phyloP scores from a whole-genome alignment of 2,113 vertebrate genomes.

The Maccullochella peelii region DNA sequence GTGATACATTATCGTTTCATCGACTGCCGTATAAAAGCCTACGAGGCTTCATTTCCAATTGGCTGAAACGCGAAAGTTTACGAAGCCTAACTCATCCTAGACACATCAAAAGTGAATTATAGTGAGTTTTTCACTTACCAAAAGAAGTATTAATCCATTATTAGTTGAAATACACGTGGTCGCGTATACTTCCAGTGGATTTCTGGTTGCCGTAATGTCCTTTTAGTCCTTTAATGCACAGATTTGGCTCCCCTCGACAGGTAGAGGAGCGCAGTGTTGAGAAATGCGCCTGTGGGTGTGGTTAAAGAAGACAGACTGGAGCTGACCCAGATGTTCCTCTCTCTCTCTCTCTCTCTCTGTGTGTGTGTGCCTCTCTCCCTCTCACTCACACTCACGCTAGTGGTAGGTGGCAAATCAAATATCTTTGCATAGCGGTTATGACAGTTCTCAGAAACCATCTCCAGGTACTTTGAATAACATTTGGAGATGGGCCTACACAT shows the following conservation, averaged over 20 bases:
- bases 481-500: background rate
- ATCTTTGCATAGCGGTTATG: background rate
- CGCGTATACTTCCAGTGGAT: background rate
- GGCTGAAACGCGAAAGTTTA: background rate
- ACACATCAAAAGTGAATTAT: background rate
- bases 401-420: slow-evolving; percentile 1
- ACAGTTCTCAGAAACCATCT: background rate
- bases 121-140: slow-evolving; percentile 52
- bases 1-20: background rate
- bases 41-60: background rate
- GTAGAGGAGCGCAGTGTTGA: slow-evolving; percentile 48
- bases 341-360: background rate
- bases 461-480: background rate
- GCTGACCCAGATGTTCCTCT: slow-evolving; percentile 46
- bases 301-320: slow-evolving; percentile 50
- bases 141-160: slow-evolving; percentile 38
- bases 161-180: fast-evolving
- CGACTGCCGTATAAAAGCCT: background rate
- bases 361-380: background rate
- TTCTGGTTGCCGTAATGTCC: background rate
- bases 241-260: slow-evolving; percentile 31
- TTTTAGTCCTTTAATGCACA: slow-evolving; percentile 27
- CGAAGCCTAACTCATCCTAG: background rate
- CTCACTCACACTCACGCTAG: background rate
- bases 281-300: slow-evolving; percentile 73